Conservation (phyloP, 2,888 invertebrate species). For the Melitaea athalia region DNA sequence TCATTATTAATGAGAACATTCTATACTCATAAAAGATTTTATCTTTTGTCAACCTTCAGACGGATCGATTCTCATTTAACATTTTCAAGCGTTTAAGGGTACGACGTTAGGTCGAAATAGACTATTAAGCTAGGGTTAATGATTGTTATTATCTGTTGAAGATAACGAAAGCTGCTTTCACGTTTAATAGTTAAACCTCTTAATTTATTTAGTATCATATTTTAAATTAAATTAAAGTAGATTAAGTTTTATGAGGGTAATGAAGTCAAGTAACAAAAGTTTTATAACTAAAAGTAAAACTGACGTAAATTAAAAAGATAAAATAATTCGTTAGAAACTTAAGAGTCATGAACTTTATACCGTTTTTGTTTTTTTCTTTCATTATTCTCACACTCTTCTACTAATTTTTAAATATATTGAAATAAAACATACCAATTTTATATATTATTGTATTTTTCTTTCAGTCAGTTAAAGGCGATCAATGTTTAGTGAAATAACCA, state of each 20-base stretch:
- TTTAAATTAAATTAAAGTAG: constrained; percentile 1
- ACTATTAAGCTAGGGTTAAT: not conserved
- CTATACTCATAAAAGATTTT: not conserved
- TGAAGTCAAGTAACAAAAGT: not conserved
- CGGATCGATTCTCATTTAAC: constrained; percentile 1
- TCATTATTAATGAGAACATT: not conserved
- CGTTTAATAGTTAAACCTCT: not conserved
- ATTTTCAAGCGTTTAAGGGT: constrained; percentile 1
- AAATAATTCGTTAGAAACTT: no score
- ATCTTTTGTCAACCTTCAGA: not conserved
- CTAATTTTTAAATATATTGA: no score
- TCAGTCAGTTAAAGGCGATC: no score
- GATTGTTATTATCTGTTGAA: not conserved
- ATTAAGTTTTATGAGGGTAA: not conserved
- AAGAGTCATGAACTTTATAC: no score
- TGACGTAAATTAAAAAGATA: not conserved
- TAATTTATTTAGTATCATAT: not conserved
- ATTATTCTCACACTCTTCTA: no score
- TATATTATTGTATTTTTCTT: no score
- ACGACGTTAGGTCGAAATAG: not conserved
- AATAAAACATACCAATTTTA: no score
- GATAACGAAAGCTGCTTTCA: not conserved
- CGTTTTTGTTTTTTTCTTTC: no score
- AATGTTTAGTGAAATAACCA: no score
- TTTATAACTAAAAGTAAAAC: not conserved